Evolutionary conservation across 2,888 invertebrate genomes (phyloP).

Genomic region (Zygaena filipendulae): DNA sequence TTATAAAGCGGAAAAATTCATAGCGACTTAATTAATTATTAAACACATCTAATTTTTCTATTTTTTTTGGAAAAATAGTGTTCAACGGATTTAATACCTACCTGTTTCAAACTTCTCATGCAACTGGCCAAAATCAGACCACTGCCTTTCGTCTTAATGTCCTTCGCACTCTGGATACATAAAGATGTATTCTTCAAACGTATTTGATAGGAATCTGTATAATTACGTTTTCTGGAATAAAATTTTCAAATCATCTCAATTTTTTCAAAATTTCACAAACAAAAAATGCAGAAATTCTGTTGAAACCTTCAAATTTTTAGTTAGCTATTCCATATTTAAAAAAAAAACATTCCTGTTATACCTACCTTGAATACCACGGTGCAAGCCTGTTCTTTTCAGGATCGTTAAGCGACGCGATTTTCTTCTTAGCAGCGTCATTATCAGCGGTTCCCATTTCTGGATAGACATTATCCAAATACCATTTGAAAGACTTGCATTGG

Average conservation of each 20-base stretch:
- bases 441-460: constrained; percentile 79
- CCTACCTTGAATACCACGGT: constrained; percentile 82
- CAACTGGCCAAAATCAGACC: constrained; percentile 78
- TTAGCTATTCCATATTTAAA: no score
- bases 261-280: no score
- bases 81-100: no score
- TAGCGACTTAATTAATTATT: no score
- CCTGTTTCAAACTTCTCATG: constrained; percentile 77
- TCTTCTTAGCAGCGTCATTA: constrained; percentile 62
- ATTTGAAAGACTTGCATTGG: constrained; percentile 84
- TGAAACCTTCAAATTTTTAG: no score
- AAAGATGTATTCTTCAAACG: constrained; percentile 76
- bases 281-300: no score
- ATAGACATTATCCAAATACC: constrained; percentile 89
- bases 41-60: no score
- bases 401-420: constrained; percentile 69
- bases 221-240: constrained; percentile 76
- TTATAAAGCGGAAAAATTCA: no score
- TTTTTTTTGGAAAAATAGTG: no score
- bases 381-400: constrained; percentile 74
- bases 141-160: constrained; percentile 82
- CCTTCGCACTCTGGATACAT: constrained; percentile 83
- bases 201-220: constrained; percentile 78
- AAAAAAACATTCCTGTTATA: no score
- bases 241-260: no score